Evolutionary conservation across 2,797 vertebrate genomes (phyloP).

Genomic region (Scleropages formosus): DNA sequence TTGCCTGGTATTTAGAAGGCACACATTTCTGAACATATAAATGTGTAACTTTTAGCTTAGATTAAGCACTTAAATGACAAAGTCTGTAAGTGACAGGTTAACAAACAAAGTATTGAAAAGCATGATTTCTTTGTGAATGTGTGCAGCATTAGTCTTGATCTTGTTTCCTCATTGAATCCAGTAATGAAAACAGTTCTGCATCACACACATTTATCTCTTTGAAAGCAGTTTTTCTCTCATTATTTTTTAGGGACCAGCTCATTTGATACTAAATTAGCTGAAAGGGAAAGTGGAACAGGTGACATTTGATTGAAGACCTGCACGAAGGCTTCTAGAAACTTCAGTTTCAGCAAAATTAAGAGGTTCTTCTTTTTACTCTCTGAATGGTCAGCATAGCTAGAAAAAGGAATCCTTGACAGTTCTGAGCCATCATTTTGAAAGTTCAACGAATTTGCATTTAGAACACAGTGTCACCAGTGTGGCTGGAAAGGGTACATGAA

Average conservation of each 20-base stretch:
- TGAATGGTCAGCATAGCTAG: constrained; percentile 29
- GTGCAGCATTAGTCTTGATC: neutral
- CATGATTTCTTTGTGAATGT: neutral
- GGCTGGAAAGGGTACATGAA: constrained; percentile 39
- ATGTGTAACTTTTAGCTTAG: neutral
- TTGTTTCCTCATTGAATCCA: constrained; percentile 22
- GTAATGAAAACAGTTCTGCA: constrained; percentile 15
- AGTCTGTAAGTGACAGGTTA: neutral
- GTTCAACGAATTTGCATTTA: constrained; percentile 57
- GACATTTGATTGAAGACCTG: constrained; percentile 44
- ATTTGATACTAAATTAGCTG: constrained; percentile 26
- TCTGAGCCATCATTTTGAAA: constrained; percentile 24
- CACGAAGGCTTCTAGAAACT: constrained; percentile 36
- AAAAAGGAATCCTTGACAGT: constrained; percentile 39
- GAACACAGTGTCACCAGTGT: constrained; percentile 45
- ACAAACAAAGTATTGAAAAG: constrained; percentile 10
- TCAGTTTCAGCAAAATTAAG: constrained; percentile 33
- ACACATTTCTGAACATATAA: too few species aligned
- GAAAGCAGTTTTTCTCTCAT: constrained; percentile 32
- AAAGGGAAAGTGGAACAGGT: constrained; percentile 18
- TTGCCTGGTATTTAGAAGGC: too few species aligned
- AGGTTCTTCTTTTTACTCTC: neutral
- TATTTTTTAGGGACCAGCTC: constrained; percentile 37
- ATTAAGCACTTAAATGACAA: neutral
- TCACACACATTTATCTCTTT: constrained; percentile 25